These are phyloP conservation scores for Anthonomus grandis DNA, from an alignment of 1,140 invertebrate genomes.

Conservation along the genomic window DNA sequence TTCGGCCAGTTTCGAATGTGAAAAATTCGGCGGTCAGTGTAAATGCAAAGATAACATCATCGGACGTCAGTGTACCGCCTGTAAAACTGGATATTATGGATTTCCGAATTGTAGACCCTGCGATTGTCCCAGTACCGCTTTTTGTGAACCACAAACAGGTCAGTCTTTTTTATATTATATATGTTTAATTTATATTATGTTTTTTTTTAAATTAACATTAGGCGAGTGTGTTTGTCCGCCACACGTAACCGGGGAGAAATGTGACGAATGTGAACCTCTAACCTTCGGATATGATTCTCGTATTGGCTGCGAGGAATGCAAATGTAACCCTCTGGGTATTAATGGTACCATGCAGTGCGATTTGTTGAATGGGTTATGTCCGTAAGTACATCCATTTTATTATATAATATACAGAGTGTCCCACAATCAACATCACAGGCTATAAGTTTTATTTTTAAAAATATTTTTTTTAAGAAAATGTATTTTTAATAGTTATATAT, in stretches of 20 bases:
- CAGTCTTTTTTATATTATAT: too few relatives aligned
- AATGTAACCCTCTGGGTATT: conserved; percentile 83
- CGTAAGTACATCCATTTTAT: conserved; percentile 52
- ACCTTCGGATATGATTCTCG: conserved; percentile 95
- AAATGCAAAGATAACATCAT: conserved; percentile 91
- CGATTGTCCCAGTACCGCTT: conserved; percentile 76
- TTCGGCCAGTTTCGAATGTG: conserved; percentile 82
- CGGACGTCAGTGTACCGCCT: conserved; percentile 85
- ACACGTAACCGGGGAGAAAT: conserved; percentile 76
- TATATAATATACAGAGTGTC: neutral
- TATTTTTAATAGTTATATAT: too few relatives aligned
- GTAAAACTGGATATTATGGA: conserved; percentile 88
- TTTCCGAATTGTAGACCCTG: conserved; percentile 93
- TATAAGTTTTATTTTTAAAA: neutral
- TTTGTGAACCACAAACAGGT: conserved; percentile 73
- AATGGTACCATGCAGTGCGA: conserved; percentile 83
- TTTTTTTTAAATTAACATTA: conserved; percentile 42
- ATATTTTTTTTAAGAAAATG: too few relatives aligned
- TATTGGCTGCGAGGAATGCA: conserved; percentile 94
- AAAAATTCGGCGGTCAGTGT: conserved; percentile 94
- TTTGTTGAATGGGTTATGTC: conserved; percentile 77
- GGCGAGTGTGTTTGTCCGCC: conserved; percentile 76
- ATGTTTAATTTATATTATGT: too few relatives aligned
- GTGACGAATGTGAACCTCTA: conserved; percentile 81
- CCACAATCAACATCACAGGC: neutral